These are phyloP conservation scores for Drosophila neonasuta DNA, from an alignment of 2,888 invertebrate species.

Conservation along the genomic window DNA sequence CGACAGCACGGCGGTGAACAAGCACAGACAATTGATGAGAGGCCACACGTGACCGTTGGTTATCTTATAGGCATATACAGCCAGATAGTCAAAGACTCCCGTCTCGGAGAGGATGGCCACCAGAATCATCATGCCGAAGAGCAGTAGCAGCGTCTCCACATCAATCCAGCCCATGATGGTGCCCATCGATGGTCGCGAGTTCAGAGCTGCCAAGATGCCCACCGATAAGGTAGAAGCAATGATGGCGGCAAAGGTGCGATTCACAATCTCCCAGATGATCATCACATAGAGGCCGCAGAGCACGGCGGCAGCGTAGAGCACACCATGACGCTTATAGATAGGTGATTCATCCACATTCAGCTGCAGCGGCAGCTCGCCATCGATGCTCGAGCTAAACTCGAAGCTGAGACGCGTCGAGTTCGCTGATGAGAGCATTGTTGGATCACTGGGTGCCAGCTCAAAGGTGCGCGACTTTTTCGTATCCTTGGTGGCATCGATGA, in stretches of 20 bases:
- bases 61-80: constrained; percentile 87
- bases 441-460: constrained; percentile 63
- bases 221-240: constrained; percentile 88
- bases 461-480: constrained; percentile 81
- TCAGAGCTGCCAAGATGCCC: constrained; percentile 86
- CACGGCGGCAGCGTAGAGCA: constrained; percentile 88
- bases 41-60: constrained; percentile 89
- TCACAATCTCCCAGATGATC: constrained; percentile 89
- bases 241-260: constrained; percentile 89
- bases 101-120: constrained; percentile 90
- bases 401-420: constrained; percentile 72
- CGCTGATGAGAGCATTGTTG: constrained; percentile 45
- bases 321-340: constrained; percentile 86
- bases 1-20: constrained; percentile 87
- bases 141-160: constrained; percentile 86
- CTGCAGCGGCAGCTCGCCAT: constrained; percentile 82
- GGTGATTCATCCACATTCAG: constrained; percentile 86
- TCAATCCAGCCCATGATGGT: constrained; percentile 90
- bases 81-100: constrained; percentile 90
- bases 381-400: constrained; percentile 76
- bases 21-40: constrained; percentile 87
- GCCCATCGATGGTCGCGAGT: constrained; percentile 87
- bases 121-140: constrained; percentile 92
- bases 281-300: constrained; percentile 89
- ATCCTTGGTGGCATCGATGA: constrained; percentile 82